A percentile compares a stretch with the other conserved stretches of the same genome.
These are phyloP conservation scores for Apamea crenata DNA, from an alignment of 2,888 invertebrate genomes.

Conservation along the genomic window DNA sequence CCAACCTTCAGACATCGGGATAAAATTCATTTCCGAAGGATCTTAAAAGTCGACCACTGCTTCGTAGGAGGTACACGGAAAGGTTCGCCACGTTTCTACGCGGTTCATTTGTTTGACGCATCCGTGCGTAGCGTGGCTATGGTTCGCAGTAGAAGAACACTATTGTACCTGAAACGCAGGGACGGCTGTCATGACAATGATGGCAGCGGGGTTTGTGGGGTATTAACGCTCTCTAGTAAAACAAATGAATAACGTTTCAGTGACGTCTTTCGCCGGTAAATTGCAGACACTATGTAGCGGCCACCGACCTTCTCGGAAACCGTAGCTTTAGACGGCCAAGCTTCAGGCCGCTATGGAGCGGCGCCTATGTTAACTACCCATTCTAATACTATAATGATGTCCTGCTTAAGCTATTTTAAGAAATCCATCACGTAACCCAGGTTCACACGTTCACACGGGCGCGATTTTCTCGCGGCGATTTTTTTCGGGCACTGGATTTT, in stretches of 20 bases:
- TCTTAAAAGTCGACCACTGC: not conserved
- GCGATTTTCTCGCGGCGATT: no score
- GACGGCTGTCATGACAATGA: no score
- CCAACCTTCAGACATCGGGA: not conserved
- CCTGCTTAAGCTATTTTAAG: conserved; percentile 13
- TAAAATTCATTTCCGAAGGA: not conserved
- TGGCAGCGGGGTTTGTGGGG: no score
- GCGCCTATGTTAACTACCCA: not conserved
- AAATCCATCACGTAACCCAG: not conserved
- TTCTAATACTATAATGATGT: not conserved
- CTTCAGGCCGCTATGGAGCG: not conserved
- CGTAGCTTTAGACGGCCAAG: no score
- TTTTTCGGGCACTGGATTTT: no score
- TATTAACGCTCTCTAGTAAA: no score
- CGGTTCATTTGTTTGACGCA: not conserved
- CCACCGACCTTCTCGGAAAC: no score
- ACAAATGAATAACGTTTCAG: no score
- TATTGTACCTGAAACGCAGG: not conserved
- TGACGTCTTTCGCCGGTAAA: no score
- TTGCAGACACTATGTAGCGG: no score
- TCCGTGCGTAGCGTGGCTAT: not conserved
- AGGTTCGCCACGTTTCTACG: no score
- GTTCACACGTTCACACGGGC: no score
- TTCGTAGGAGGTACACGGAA: not conserved
- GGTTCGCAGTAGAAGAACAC: not conserved